Base-by-base conservation (phyloP, 2,888 invertebrate genomes). In the Calameuta filiformis region DNA sequence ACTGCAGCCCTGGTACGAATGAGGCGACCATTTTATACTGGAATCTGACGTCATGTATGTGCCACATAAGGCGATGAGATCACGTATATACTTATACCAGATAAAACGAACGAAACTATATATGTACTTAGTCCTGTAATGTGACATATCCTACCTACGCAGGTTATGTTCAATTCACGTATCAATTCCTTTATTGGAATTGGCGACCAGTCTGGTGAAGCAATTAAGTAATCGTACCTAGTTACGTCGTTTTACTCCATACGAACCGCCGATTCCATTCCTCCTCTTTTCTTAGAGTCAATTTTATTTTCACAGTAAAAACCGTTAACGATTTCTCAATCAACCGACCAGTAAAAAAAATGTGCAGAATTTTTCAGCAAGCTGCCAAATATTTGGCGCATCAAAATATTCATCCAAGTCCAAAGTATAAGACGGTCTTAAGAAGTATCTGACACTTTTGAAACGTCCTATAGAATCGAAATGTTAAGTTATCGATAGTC, bases 31-130 rank as follows among this genome's bases (percentile, higher is more conserved):
- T 56, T 56, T 56, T 56, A 56, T 23, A 56, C 56, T 56, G 56
- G 9, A 56, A 56, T 56, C 23, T 56, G 56, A 56, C 75, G 75
- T 40, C 76, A 69, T 40, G n/a, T 77, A 15, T 40, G 69, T 30
- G 69, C 79, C 80, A 71, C 77, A 77, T 79, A 77, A 33, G 79
- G 73, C 75, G 80, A 79, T 80, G 80, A 80, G 76, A 73, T 80
- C 80, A 80, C 34, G 68, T 34, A 34, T 56, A 56, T 56, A 23
- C 56, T 56, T 56, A 9, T 56, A 23, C 23, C 0, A 9, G 23
- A 9, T 56, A 56, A 56, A 56, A 23, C 9, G 23, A 56, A 9
- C 56, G 9, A 56, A 56, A 56, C 56, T 56, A 56, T 56, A 56
- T 23, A 23, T 2, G 56, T 56, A 23, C 56, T 23, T 9, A 23